These are phyloP conservation scores for Clupea harengus DNA, from an alignment of 2,113 vertebrate genomes.

Conservation along the genomic window DNA sequence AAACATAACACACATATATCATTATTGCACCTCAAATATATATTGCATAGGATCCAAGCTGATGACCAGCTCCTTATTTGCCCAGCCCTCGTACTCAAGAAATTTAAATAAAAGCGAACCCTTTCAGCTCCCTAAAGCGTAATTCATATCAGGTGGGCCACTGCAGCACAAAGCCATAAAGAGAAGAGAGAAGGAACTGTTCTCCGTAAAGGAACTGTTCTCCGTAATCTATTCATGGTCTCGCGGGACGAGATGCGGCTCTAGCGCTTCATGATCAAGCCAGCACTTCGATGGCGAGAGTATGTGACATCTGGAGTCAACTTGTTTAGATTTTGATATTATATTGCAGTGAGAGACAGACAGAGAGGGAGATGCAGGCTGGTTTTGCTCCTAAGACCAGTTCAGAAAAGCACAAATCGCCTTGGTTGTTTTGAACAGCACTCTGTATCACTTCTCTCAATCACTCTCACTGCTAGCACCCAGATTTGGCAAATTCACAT, in stretches of 20 bases:
- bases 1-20: slow-evolving; percentile 44
- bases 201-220: too few species aligned
- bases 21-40: slow-evolving; percentile 72
- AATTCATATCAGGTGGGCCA: neutral
- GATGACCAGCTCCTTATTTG: slow-evolving; percentile 68
- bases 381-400: neutral
- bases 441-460: neutral
- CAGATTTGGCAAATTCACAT: neutral
- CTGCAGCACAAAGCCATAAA: neutral
- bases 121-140: neutral
- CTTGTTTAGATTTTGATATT: neutral
- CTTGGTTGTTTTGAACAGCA: neutral
- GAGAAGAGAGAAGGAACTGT: too few species aligned
- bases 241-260: neutral
- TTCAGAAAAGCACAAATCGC: neutral
- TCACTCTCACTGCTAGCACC: neutral
- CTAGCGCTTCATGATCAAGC: neutral
- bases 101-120: slow-evolving; percentile 20
- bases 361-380: neutral
- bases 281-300: neutral
- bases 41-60: slow-evolving; percentile 79
- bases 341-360: neutral
- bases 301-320: neutral
- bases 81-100: slow-evolving; percentile 67
- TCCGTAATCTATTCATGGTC: neutral